Evolutionary conservation across 2,113 vertebrate species (phyloP).

Genomic region (Lethenteron camtschaticum): DNA sequence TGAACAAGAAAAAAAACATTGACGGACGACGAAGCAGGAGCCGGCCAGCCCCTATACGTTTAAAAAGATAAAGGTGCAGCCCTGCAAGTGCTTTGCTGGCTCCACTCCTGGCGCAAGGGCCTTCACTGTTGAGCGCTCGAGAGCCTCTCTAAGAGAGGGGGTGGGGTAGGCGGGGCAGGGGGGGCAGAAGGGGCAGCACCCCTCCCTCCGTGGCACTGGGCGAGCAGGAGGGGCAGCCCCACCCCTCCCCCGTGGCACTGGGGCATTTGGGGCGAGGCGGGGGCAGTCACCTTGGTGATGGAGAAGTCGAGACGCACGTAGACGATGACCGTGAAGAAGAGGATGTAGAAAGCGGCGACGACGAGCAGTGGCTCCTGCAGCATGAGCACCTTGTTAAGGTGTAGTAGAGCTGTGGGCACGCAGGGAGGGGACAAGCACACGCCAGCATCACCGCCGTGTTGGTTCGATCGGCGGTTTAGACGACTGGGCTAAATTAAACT

Average conservation of each 20-base stretch:
- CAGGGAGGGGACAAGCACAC: neutral
- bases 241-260: neutral
- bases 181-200: neutral
- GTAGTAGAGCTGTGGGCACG: conserved; percentile 50
- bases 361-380: conserved; percentile 86
- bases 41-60: too few species aligned
- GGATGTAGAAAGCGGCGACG: conserved; percentile 79
- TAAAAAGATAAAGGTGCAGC: too few species aligned
- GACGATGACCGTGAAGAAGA: conserved; percentile 89
- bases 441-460: too few species aligned
- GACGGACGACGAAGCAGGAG: too few species aligned
- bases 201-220: neutral
- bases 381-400: conserved; percentile 90
- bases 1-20: too few species aligned
- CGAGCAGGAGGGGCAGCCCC: neutral
- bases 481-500: too few species aligned
- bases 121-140: too few species aligned
- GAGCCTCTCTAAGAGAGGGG: too few species aligned
- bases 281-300: conserved; percentile 70
- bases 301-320: conserved; percentile 91
- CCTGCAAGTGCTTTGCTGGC: too few species aligned
- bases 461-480: too few species aligned
- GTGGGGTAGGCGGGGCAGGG: neutral
- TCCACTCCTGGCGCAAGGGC: too few species aligned
- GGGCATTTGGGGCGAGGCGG: neutral